phyloP scores from a whole-genome alignment of 2,888 invertebrate species.

The Drosophila limbata region DNA sequence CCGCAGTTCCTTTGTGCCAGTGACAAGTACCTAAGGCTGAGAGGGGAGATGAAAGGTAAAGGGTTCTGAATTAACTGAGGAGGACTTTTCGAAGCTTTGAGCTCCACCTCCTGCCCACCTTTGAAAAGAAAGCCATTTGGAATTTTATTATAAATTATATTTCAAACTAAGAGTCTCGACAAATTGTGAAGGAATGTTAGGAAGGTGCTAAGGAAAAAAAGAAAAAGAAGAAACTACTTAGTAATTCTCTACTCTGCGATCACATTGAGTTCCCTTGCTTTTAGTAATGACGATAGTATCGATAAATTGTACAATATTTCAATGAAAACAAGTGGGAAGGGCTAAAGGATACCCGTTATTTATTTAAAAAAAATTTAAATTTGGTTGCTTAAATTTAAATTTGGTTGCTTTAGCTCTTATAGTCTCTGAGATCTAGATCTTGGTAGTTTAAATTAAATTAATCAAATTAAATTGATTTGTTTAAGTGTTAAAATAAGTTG shows the following conservation, averaged over 20 bases:
- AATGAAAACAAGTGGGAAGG: too few relatives aligned
- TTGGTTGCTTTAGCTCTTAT: too few relatives aligned
- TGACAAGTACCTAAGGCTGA: constrained; percentile 33
- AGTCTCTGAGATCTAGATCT: too few relatives aligned
- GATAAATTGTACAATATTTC: neutral
- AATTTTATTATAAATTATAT: constrained; percentile 41
- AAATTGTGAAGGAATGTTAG: constrained; percentile 14
- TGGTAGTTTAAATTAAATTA: too few relatives aligned
- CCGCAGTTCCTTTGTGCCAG: constrained; percentile 44
- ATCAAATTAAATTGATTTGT: too few relatives aligned
- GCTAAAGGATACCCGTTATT: too few relatives aligned
- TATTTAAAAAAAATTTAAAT: too few relatives aligned
- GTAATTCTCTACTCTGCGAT: too few relatives aligned
- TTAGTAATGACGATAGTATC: neutral
- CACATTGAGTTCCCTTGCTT: neutral
- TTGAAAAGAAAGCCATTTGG: constrained; percentile 32
- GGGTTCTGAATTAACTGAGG: constrained; percentile 1
- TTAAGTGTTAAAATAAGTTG: too few relatives aligned
- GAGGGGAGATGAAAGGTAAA: neutral
- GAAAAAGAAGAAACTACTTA: neutral
- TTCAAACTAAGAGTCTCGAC: constrained; percentile 16
- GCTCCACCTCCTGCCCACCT: neutral
- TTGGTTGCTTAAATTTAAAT: too few relatives aligned
- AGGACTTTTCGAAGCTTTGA: constrained; percentile 15
- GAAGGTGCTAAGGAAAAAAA: neutral